Conservation (phyloP, 2,797 vertebrate species). For the Ctenopoma multispine region DNA sequence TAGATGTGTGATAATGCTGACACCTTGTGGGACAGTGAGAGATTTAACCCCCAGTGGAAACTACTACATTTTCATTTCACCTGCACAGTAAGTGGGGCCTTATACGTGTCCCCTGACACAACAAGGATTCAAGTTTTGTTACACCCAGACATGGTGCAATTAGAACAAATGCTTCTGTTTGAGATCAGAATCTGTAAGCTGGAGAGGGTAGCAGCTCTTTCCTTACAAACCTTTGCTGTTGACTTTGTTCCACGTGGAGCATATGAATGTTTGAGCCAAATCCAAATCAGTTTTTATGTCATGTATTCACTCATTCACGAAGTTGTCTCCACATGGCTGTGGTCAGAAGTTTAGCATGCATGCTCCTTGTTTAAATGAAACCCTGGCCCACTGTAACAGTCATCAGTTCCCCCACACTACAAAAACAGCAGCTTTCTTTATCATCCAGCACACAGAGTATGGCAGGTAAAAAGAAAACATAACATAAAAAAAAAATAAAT, state of each 20-base stretch:
- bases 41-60: constrained; percentile 29
- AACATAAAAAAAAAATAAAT: constrained; percentile 44
- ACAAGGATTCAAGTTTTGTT: constrained; percentile 2
- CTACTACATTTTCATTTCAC: constrained; percentile 22
- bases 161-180: constrained; percentile 22
- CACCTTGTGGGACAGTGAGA: constrained; percentile 31
- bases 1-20: constrained; percentile 45
- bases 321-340: constrained; percentile 41
- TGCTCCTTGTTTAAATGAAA: constrained; percentile 63
- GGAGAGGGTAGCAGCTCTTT: constrained; percentile 42
- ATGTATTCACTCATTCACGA: constrained; percentile 23
- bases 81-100: constrained; percentile 2
- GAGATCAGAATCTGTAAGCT: constrained; percentile 23
- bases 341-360: constrained; percentile 62
- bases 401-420: constrained; percentile 23
- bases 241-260: constrained; percentile 41
- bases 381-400: constrained; percentile 49
- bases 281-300: constrained; percentile 42
- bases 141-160: constrained; percentile 15
- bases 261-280: constrained; percentile 58
- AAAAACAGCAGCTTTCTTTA: constrained; percentile 53
- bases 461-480: constrained; percentile 61
- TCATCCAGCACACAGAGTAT: constrained; percentile 58
- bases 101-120: constrained; percentile 5
- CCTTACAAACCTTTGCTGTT: constrained; percentile 46